These are phyloP conservation scores for Sphaeridia pumilis DNA, from an alignment of 2,888 invertebrate species.

Conservation along the genomic window DNA sequence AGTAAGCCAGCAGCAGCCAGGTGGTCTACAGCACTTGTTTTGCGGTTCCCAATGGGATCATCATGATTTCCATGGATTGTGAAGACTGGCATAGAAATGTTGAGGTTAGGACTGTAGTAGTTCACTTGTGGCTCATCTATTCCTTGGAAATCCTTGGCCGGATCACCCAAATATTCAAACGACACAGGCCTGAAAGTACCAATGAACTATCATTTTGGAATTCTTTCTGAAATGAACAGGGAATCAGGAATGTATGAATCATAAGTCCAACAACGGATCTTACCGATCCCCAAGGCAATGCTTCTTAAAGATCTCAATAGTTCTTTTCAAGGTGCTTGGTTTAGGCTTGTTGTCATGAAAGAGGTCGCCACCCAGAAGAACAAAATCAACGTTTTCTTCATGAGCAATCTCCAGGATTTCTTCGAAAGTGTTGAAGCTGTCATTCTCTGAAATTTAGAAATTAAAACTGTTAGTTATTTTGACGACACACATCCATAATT, in stretches of 20 bases:
- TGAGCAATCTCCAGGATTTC: constrained; percentile 77
- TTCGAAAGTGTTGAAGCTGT: constrained; percentile 84
- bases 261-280: too few species aligned
- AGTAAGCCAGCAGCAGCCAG: constrained; percentile 72
- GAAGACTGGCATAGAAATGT: constrained; percentile 82
- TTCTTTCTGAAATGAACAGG: too few species aligned
- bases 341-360: constrained; percentile 93
- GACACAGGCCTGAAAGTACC: constrained; percentile 43
- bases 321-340: constrained; percentile 58
- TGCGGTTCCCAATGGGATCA: constrained; percentile 55
- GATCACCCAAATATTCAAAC: constrained; percentile 76
- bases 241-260: too few species aligned
- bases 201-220: too few species aligned
- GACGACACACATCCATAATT: too few species aligned
- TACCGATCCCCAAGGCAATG: constrained; percentile 50
- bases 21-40: constrained; percentile 69
- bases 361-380: constrained; percentile 87
- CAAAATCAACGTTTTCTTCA: constrained; percentile 67
- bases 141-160: constrained; percentile 62
- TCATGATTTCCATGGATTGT: constrained; percentile 99
- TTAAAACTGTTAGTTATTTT: too few species aligned
- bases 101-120: constrained; percentile 89
- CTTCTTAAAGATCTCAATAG: constrained; percentile 60
- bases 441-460: constrained; percentile 55
- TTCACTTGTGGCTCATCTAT: constrained; percentile 61